phyloP scores from a whole-genome alignment of 2,888 invertebrate species.

The Rutpela maculata region DNA sequence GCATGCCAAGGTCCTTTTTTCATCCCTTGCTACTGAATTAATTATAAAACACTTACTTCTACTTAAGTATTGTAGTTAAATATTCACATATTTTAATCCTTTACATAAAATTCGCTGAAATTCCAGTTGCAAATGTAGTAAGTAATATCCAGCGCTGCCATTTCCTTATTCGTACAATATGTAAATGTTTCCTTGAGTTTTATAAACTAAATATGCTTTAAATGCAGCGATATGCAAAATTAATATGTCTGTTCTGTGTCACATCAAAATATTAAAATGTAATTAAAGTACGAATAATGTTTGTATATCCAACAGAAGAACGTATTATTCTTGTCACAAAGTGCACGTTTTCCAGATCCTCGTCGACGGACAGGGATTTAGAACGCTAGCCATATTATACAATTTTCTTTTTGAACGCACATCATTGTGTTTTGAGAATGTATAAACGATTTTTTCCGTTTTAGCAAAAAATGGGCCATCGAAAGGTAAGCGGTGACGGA shows the following conservation, averaged over 20 bases:
- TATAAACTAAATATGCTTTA: conserved; percentile 16
- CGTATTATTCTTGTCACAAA: conserved; percentile 18
- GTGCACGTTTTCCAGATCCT: conserved; percentile 17
- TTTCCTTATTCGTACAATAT: conserved; percentile 20
- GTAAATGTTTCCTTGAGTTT: conserved; percentile 19
- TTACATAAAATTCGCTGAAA: conserved; percentile 12
- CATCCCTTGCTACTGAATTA: no score
- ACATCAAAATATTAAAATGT: conserved; percentile 36
- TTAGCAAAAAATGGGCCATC: no score
- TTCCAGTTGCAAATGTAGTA: neutral
- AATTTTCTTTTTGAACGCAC: neutral
- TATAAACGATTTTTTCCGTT: no score
- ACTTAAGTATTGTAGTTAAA: neutral
- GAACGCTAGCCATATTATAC: neutral
- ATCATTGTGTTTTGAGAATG: neutral
- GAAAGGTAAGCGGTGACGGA: no score
- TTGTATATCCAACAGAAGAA: conserved; percentile 8
- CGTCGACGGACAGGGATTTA: conserved; percentile 6
- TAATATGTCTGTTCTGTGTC: conserved; percentile 35
- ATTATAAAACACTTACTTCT: neutral
- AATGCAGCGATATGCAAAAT: conserved; percentile 35
- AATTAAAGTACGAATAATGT: conserved; percentile 30
- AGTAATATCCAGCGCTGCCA: conserved; percentile 1
- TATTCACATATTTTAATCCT: neutral
- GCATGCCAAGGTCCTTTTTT: no score